These are phyloP conservation scores for Orthonevra nobilis DNA, from an alignment of 2,888 invertebrate species.

Conservation along the genomic window DNA sequence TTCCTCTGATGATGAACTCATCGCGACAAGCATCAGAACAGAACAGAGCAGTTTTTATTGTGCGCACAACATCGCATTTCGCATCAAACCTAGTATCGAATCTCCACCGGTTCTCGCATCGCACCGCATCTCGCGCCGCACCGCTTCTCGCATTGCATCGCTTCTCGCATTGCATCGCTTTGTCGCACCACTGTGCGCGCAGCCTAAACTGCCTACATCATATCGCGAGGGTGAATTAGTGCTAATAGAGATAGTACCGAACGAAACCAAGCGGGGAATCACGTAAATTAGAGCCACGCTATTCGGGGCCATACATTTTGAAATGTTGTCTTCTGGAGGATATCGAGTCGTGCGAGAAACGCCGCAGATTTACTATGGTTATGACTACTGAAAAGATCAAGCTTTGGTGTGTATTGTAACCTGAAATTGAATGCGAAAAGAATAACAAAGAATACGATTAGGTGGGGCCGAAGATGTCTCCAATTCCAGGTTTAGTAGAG, in stretches of 20 bases:
- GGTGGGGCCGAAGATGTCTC: not conserved
- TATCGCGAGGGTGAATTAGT: not conserved
- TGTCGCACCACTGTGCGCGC: too few relatives aligned
- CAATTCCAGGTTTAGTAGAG: not conserved
- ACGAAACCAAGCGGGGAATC: not conserved
- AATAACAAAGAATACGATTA: not conserved
- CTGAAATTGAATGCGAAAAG: not conserved
- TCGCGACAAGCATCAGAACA: too few relatives aligned
- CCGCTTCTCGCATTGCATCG: too few relatives aligned
- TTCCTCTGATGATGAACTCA: too few relatives aligned
- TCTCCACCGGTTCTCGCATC: too few relatives aligned
- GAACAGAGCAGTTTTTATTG: too few relatives aligned
- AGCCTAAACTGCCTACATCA: too few relatives aligned
- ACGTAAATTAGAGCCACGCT: too few relatives aligned
- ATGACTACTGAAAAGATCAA: slow-evolving; percentile 3
- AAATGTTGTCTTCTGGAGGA: not conserved
- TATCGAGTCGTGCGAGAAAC: not conserved
- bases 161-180: too few relatives aligned
- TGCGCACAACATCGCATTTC: too few relatives aligned
- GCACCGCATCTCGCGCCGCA: too few relatives aligned
- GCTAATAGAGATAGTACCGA: not conserved
- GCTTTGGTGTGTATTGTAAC: not conserved
- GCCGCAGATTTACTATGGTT: not conserved
- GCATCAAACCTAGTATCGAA: too few relatives aligned
- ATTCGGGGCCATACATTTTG: not conserved